Base-by-base conservation (phyloP, 1,140 invertebrate species). In the Liolophura sinensis region DNA sequence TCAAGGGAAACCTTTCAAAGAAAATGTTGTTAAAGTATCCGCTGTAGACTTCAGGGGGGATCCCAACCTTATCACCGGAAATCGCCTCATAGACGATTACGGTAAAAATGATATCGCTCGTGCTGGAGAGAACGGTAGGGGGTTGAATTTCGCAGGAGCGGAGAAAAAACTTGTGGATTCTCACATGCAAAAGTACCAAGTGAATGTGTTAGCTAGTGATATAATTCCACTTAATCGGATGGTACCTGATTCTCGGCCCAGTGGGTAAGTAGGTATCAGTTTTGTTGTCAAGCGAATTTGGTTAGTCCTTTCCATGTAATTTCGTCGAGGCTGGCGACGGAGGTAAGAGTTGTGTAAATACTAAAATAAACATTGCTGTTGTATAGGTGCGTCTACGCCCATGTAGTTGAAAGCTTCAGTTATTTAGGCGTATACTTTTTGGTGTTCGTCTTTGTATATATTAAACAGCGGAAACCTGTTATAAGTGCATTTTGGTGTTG, bases 161-260 rank as follows among this genome's bases (percentile, higher is more conserved):
- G 73, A 76, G 46, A 71, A 73, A 56, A 27, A 55, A 22, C 65
- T 56, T 20, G 66, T 62, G 12, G 57, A 56, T 4, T n/a, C 52
- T 51, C 20, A 55, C 14, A 65, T 71, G 56, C 54, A 62, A 18
- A 62, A 73, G 16, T 74, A 71, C 62, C 60, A 67, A 48, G 24
- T 78, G 12, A 76, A 78, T 68, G 67, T 69, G 12, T 55, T 73
- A 31, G 74, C 69, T 1, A 76, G 74, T 67, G 76, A 78, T 62
- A n/a, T 74, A 20, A 74, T 76, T 65, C 73, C 76, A 0, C 59
- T 78, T 0, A 78, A 78, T 56, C 70, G 76, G 58, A 24, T 74
- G 12, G 74, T 78, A 3, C 76, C 76, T 0, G 76, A 78, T 52
- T 71, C 76, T 0, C 67, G 76, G 56, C 64, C 72, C 1, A 31